Base-by-base conservation (phyloP, 2,888 invertebrate genomes). In the Drosophila mercatorum region DNA sequence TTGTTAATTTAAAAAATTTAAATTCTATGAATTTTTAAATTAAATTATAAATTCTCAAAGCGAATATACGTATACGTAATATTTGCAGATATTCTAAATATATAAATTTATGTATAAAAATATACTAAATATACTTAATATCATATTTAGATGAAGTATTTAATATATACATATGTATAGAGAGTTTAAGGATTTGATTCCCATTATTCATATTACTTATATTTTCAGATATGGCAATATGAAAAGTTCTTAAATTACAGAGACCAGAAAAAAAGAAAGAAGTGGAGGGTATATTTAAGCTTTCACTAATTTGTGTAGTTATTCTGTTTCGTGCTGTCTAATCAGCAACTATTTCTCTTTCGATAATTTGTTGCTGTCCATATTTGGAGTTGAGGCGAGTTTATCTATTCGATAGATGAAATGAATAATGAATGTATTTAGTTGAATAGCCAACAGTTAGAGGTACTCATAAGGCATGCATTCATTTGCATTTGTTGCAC, bases 401-500 rank as follows among this genome's bases (percentile, higher is more conserved):
- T 52, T 41, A 28, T 55, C 28, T 55, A 11, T 51, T n/a, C 28
- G 40, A 51, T 47, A 49, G 62, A 70, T 66, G 36, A 43, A 75
- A 75, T 81, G 67, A 81, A 78, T 81, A 71, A 78, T 76, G 61
- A 41, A 75, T 66, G 67, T 49, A 31, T 17, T 68, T 65, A 56
- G 68, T 55, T 74, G 51, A 70, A 67, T 67, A 38, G 60, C 31
- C 17, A 52, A 38, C 36, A n/a, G 44, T 60, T 73, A 49, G 65
- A 53, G 69, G 56, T 52, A 41, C 38, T 58, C 60, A 62, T 71
- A 41, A 71, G 62, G 58, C 66, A 74, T 78, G 63, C 78, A 77
- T 53, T 61, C 74, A 78, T 78, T 77, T 74, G 78, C 78, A 77
- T 78, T 67, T 43, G n/a, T 38, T 58, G 53, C 51, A 66, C 49